These are phyloP conservation scores for Elephas maximus DNA, from an alignment of 2,113 vertebrate genomes.

Conservation along the genomic window DNA sequence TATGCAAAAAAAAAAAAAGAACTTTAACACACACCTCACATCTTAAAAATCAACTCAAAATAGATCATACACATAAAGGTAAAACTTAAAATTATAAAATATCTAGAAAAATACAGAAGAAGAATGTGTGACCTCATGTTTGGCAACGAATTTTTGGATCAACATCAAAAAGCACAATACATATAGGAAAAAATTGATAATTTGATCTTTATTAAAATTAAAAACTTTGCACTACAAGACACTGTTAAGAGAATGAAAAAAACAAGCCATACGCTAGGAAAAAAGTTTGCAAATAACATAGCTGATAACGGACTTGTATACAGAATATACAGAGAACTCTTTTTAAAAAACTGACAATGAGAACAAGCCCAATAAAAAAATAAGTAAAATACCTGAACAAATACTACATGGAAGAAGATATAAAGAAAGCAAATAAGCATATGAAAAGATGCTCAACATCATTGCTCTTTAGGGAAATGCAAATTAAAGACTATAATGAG, in stretches of 20 bases:
- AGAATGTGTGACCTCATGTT: not conserved
- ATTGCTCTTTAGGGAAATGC: not conserved
- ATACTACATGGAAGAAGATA: not conserved
- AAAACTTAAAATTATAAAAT: conserved; percentile 1
- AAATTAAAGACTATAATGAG: not conserved
- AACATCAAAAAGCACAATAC: not conserved
- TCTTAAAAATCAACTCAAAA: conserved; percentile 52
- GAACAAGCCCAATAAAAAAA: not conserved
- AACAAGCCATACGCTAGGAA: too few relatives aligned
- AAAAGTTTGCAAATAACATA: too few relatives aligned
- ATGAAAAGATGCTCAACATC: not conserved
- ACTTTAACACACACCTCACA: not conserved
- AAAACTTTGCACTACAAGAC: too few relatives aligned
- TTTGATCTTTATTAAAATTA: not conserved
- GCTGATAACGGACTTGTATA: too few relatives aligned
- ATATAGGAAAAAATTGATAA: not conserved
- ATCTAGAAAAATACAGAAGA: not conserved
- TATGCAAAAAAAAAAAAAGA: not conserved
- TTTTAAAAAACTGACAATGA: not conserved
- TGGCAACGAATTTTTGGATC: not conserved
- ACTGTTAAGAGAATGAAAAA: too few relatives aligned
- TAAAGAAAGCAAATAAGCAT: not conserved
- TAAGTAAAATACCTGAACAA: not conserved
- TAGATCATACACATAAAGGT: not conserved
- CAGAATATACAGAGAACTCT: not conserved